A percentile compares a stretch with the other conserved stretches of the same genome.
Evolutionary conservation across 2,888 invertebrate genomes (phyloP).

Genomic region (Pristionchus mayeri): DNA sequence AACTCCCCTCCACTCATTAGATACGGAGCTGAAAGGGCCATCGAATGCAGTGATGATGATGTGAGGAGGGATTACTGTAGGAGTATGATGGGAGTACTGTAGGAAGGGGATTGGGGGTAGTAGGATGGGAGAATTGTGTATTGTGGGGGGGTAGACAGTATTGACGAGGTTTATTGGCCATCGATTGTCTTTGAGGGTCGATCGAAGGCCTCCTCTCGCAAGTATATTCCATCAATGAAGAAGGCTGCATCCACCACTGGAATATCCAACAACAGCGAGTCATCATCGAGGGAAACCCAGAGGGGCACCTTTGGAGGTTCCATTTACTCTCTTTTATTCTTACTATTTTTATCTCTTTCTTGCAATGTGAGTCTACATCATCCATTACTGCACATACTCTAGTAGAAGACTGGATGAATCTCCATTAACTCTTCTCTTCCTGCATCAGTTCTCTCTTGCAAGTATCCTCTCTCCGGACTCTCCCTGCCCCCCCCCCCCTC

Average conservation of each 20-base stretch:
- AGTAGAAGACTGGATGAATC: neutral
- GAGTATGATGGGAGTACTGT: neutral
- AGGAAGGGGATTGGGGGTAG: too few relatives aligned
- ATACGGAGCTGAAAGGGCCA: constrained; percentile 24
- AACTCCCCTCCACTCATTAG: constrained; percentile 28
- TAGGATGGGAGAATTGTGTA: too few relatives aligned
- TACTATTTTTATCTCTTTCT: neutral
- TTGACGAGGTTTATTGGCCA: neutral
- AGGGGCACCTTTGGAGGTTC: neutral
- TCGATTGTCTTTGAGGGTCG: neutral
- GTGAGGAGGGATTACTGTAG: neutral
- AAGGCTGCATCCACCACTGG: neutral
- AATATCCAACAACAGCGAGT: neutral
- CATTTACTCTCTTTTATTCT: neutral
- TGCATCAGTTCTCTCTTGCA: neutral
- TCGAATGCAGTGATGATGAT: constrained; percentile 1
- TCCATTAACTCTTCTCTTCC: constrained; percentile 5
- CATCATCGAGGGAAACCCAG: neutral
- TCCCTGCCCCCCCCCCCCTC: too few relatives aligned
- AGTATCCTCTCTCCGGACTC: neutral
- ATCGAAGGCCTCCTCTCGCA: constrained; percentile 1
- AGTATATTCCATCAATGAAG: neutral
- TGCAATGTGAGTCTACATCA: neutral
- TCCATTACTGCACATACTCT: too few relatives aligned
- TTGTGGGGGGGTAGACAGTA: too few relatives aligned